phyloP scores from a whole-genome alignment of 2,888 invertebrate species.

The Brassicogethes aeneus region DNA sequence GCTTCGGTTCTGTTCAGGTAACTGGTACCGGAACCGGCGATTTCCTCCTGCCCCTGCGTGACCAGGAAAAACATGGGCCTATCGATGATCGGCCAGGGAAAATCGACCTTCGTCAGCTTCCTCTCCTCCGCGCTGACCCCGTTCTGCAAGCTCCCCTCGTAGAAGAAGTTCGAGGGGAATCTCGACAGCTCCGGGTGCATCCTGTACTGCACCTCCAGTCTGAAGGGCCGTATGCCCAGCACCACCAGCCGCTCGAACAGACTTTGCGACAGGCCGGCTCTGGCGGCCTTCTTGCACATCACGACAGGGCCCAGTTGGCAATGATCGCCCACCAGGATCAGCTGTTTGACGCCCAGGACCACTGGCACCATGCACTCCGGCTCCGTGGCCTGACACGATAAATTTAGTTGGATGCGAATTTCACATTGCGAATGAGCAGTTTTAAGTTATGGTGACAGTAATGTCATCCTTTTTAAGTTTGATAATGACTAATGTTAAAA shows the following conservation, averaged over 20 bases:
- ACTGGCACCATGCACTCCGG: slow-evolving; percentile 99
- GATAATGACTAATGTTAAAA: no score
- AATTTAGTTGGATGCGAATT: not conserved
- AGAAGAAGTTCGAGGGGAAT: slow-evolving; percentile 99
- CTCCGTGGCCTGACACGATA: slow-evolving; percentile 64
- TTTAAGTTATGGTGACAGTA: no score
- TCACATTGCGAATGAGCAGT: not conserved
- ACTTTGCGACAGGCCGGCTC: slow-evolving; percentile 94
- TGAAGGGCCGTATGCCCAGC: slow-evolving; percentile 91
- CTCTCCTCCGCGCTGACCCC: slow-evolving; percentile 97
- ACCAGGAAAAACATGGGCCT: slow-evolving; percentile 99
- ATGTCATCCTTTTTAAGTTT: no score
- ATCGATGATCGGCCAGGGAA: slow-evolving; percentile 95
- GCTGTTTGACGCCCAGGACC: slow-evolving; percentile 91
- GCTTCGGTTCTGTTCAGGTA: slow-evolving; percentile 98
- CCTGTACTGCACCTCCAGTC: slow-evolving; percentile 95
- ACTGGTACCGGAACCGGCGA: slow-evolving; percentile 96
- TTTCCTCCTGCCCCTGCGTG: slow-evolving; percentile 97
- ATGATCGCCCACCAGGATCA: slow-evolving; percentile 97
- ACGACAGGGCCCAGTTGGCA: slow-evolving; percentile 98
- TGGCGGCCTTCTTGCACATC: slow-evolving; percentile 98
- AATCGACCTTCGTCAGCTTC: slow-evolving; percentile 81
- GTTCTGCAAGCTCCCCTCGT: slow-evolving; percentile 97
- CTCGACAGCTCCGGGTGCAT: slow-evolving; percentile 98
- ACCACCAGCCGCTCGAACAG: slow-evolving; percentile 96